A percentile compares a stretch with the other conserved stretches of the same genome.
phyloP scores from a whole-genome alignment of 2,113 vertebrate species.

The Mastomys natalensis region DNA sequence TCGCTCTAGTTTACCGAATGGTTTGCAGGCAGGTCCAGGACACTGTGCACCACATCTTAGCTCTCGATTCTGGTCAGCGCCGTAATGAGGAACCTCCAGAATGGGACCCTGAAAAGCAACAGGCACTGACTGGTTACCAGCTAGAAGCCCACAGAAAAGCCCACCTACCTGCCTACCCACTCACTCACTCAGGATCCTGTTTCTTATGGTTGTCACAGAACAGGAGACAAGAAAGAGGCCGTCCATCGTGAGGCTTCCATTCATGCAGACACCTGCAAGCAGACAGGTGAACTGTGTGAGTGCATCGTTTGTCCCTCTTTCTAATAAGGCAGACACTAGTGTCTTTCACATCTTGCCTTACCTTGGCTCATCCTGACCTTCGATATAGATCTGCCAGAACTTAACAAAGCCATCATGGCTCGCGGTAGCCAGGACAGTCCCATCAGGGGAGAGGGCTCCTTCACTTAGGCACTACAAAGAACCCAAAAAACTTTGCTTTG shows the following conservation, averaged over 20 bases:
- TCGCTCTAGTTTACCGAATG: constrained; percentile 87
- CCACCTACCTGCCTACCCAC: constrained; percentile 35
- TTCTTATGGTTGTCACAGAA: constrained; percentile 99
- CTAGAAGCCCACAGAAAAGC: not conserved
- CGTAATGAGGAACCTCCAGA: constrained; percentile 99
- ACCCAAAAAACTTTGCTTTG: constrained; percentile 64
- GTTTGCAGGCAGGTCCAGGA: constrained; percentile 99
- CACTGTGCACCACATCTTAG: constrained; percentile 99
- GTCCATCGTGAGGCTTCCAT: constrained; percentile 95
- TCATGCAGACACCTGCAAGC: constrained; percentile 95
- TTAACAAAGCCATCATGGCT: constrained; percentile 98
- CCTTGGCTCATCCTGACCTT: constrained; percentile 97
- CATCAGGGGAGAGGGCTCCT: constrained; percentile 97
- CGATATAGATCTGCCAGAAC: constrained; percentile 99
- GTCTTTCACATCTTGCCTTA: constrained; percentile 76
- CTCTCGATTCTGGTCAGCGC: constrained; percentile 97
- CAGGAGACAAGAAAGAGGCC: constrained; percentile 96
- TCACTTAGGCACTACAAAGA: constrained; percentile 93
- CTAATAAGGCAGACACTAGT: not conserved
- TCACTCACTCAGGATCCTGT: constrained; percentile 97
- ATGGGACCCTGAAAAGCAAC: constrained; percentile 91
- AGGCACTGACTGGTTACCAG: constrained; percentile 19
- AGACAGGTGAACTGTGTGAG: constrained; percentile 19
- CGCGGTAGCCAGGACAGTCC: constrained; percentile 97
- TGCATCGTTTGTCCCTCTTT: not conserved